Base-by-base conservation (phyloP, 1,140 invertebrate genomes). In the Drosophila pallidifrons region DNA sequence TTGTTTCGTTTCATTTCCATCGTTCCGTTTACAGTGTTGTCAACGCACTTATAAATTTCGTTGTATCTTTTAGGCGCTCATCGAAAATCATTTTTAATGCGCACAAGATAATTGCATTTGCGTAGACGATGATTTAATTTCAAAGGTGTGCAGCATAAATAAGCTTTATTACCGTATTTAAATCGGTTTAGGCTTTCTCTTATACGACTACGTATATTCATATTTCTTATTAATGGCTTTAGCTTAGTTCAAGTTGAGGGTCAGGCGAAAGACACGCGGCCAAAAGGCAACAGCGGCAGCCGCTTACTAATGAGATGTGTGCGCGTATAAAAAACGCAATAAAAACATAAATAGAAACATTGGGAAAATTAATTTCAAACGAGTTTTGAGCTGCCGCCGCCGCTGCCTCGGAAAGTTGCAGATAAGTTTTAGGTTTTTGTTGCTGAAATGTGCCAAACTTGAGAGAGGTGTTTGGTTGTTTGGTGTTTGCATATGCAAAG, bases 201-300 rank as follows among this genome's bases (percentile, higher is more conserved):
- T 8, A n/a, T 13, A 10, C 54, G 59, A 30, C 54, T 60, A 70
- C 61, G 58, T 57, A 57, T 54, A 61, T 32, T 67, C 6, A 47
- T 20, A 1, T 47, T 47, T 67, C 15, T 16, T 49, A 79, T 68
- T 68, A 65, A 66, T 52, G 57, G 60, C 38, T 71, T 52, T 51
- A 11, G 16, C 54, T 51, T 77, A 89, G 83, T 87, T 87, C 85
- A 87, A 87, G 83, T 85, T 87, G 77, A 89, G 81, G 83, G 74
- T 87, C 83, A 85, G 43, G 59, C 45, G 57, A 51, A 46, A 45
- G 30, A 15, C 28, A 15, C 6, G n/a, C 32, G 3, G 35, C 15
- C 20, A 25, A 38, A 32, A 32, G 61, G 16, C 67, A 55, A 6
- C 13, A 13, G 16, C 67, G 47, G 10, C 13, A 13, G 28, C 64